Base-by-base conservation (phyloP, 2,888 invertebrate species). In the Eupithecia vulgata region DNA sequence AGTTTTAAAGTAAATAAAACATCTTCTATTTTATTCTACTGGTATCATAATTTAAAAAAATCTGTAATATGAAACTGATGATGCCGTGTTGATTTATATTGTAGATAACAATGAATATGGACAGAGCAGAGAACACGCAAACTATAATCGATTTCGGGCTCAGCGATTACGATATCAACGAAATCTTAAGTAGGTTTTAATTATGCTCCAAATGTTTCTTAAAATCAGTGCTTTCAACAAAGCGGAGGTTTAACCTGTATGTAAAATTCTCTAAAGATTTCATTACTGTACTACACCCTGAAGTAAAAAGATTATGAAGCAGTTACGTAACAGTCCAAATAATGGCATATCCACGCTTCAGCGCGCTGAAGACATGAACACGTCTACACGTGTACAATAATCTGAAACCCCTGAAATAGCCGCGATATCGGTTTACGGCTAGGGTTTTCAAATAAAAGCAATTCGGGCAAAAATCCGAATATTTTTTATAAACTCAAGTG, bases 321-420 rank as follows among this genome's bases (percentile, higher is more conserved):
- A 25, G 57, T 57, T 57, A 57, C 25, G 25, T 25, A 30, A 67
- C 71, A 52, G 37, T 62, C 37, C 40, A 62, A 67, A 67, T 68
- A 67, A 71, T 48, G 30, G 57, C 42, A n/a, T 67, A 57, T 61
- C 68, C 52, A 65, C 34, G 30, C 65, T 42, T 66, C 17, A 72
- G 65, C 67, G 71, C 67, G 71, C 37, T 48, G 48, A 2, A 45
- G 45, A 35, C 71, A 62, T 45, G 65, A 67, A 62, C 68, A 62
- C 17, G 64, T 64, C 64, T n/a, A 61, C 73, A 61, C 69, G 73
- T 70, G 70, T 65, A 67, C 70, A 45, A 62, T 71, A 65, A 71
- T 71, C 67, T 59, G 74, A 74, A 71, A 71, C 70, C 74, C 59
- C 37, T 68, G 68, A 74, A 73, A 72, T 59, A 59, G 59, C 65